A percentile compares a stretch with the other conserved stretches of the same genome.
Evolutionary conservation across 2,888 invertebrate species (phyloP).

Genomic region (Parapristionchus giblindavisi): DNA sequence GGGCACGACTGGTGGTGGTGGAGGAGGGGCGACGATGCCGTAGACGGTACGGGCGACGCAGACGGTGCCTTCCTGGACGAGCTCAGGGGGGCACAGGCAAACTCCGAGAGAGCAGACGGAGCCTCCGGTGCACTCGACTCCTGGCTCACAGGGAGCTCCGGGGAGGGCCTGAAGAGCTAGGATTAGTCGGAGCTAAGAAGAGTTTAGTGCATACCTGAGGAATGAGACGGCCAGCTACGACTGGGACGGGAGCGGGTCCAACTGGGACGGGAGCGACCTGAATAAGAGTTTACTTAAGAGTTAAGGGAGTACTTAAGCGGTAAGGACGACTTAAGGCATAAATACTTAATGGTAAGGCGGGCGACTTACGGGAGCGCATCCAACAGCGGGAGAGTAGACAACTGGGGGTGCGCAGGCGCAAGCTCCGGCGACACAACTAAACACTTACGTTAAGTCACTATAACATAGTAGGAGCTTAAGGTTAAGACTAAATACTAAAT

Average conservation of each 20-base stretch:
- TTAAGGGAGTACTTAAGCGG: not conserved
- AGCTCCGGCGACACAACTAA: conserved; percentile 58
- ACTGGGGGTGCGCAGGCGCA: conserved; percentile 61
- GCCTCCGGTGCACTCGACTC: conserved; percentile 69
- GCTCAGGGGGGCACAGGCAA: conserved; percentile 68
- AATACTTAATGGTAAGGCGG: not conserved
- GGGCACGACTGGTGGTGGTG: conserved; percentile 46
- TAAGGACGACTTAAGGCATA: not conserved
- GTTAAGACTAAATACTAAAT: not conserved
- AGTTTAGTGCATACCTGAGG: conserved; percentile 55
- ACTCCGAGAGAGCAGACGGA: conserved; percentile 68
- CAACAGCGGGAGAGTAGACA: conserved; percentile 53
- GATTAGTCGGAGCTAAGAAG: not conserved
- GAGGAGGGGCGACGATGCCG: conserved; percentile 63
- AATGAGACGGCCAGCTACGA: conserved; percentile 66
- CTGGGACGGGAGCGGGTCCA: conserved; percentile 52
- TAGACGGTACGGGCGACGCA: conserved; percentile 68
- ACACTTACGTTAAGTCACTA: conserved; percentile 18
- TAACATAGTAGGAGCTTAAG: conserved; percentile 7
- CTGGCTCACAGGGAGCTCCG: conserved; percentile 67
- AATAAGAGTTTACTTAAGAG: not conserved
- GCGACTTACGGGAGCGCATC: conserved; percentile 45
- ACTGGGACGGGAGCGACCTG: conserved; percentile 45
- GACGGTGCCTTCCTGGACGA: conserved; percentile 68
- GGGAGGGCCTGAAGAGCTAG: conserved; percentile 47